Conservation (phyloP, 2,888 invertebrate genomes). For the Melikaiella ostensackeni region DNA sequence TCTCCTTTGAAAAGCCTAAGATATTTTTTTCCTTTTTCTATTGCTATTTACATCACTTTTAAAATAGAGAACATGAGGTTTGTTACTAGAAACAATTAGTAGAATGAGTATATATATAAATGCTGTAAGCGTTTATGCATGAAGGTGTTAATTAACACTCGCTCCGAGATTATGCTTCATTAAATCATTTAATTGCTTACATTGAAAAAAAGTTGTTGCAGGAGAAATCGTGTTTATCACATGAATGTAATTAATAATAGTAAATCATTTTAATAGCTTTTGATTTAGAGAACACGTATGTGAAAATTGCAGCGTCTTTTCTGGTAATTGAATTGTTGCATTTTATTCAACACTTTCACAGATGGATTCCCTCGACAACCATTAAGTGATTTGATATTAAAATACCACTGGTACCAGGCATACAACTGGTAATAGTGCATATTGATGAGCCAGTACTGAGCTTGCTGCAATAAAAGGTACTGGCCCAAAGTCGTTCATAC, state of each 20-base stretch:
- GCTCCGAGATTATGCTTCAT: constrained; percentile 17
- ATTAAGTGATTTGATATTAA: too few relatives aligned
- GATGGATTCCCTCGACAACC: not conserved
- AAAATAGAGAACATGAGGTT: not conserved
- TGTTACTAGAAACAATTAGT: not conserved
- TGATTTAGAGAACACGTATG: constrained; percentile 1
- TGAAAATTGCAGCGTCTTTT: not conserved
- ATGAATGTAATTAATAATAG: not conserved
- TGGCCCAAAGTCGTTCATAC: too few relatives aligned
- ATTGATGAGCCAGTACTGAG: too few relatives aligned
- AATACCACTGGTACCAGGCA: too few relatives aligned
- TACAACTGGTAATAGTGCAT: too few relatives aligned
- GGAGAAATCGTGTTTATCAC: constrained; percentile 10
- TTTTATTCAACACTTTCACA: not conserved
- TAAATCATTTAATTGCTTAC: constrained; percentile 9
- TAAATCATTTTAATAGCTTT: constrained; percentile 17
- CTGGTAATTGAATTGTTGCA: not conserved
- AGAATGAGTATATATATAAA: not conserved
- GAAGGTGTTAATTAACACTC: constrained; percentile 31
- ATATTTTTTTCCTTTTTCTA: not conserved
- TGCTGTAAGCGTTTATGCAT: constrained; percentile 6
- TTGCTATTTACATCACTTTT: not conserved
- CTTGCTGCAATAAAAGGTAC: too few relatives aligned
- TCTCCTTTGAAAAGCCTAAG: not conserved
- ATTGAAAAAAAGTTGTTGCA: not conserved